Evolutionary conservation across 2,113 vertebrate genomes (phyloP).

Genomic region (Bucco capensis): DNA sequence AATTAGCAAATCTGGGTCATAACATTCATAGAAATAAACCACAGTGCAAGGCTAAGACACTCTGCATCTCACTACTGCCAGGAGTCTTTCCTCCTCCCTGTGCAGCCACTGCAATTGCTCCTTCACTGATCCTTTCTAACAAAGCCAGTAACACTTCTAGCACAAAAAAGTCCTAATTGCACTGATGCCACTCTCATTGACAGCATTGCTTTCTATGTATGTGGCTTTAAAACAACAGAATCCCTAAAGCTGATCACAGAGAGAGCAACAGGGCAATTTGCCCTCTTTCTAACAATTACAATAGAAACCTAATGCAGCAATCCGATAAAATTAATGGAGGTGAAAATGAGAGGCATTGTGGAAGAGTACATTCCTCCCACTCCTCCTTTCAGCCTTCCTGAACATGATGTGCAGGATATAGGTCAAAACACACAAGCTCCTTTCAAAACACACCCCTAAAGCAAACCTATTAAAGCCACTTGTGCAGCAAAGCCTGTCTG

Average conservation of each 20-base stretch:
- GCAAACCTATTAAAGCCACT: not conserved
- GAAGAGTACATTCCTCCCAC: not conserved
- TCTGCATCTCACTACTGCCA: not conserved
- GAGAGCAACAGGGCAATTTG: not conserved
- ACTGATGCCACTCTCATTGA: fast-evolving
- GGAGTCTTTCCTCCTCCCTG: not conserved
- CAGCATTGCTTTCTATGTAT: not conserved
- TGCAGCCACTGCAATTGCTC: not conserved
- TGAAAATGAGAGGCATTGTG: slow-evolving; percentile 27
- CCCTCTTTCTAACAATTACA: not conserved
- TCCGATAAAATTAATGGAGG: slow-evolving; percentile 28
- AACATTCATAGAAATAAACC: not conserved
- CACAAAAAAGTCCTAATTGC: not conserved
- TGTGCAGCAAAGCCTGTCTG: not conserved
- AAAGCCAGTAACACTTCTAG: not conserved
- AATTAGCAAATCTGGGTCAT: not conserved
- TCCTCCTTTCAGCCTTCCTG: not conserved
- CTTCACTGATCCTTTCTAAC: not conserved
- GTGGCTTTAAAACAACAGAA: not conserved
- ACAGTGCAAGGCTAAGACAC: not conserved
- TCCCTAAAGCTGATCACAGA: not conserved
- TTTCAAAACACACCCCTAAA: not conserved
- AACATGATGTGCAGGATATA: not conserved
- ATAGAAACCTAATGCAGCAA: not conserved
- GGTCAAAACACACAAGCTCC: not conserved